Percentiles rank a stretch among this genome's conserved stretches.
These are phyloP conservation scores for Oeneis ivallda DNA, from an alignment of 2,888 invertebrate species.

Conservation along the genomic window DNA sequence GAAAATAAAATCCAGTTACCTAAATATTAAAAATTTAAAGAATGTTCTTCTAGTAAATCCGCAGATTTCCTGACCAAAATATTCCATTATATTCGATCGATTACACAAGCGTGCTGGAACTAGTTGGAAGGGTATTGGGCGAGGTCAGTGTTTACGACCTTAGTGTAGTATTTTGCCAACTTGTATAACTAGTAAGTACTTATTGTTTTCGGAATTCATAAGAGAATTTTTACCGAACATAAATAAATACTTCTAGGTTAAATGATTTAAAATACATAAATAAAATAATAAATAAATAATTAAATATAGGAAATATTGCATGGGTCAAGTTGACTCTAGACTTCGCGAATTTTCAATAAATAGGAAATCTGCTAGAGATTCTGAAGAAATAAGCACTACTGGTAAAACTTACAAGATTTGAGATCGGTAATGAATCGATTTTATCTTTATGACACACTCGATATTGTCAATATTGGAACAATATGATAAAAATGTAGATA, in stretches of 20 bases:
- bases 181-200: constrained; percentile 1
- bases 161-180: constrained; percentile 14
- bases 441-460: too few species aligned
- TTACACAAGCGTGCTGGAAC: constrained; percentile 16
- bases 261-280: neutral
- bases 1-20: too few species aligned
- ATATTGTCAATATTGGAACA: too few species aligned
- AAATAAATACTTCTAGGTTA: neutral
- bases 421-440: too few species aligned
- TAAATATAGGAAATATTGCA: too few species aligned
- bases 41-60: neutral
- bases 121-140: constrained; percentile 32
- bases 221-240: neutral
- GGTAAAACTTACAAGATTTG: too few species aligned
- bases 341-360: neutral
- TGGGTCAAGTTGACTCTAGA: neutral
- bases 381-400: too few species aligned
- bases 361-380: too few species aligned
- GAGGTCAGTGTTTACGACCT: constrained; percentile 32
- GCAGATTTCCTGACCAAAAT: constrained; percentile 22
- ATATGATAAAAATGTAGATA: too few species aligned
- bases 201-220: neutral
- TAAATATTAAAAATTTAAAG: neutral
- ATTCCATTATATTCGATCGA: constrained; percentile 23
- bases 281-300: too few species aligned